Conservation (phyloP, 1,140 invertebrate genomes). For the Habropoda laboriosa region DNA sequence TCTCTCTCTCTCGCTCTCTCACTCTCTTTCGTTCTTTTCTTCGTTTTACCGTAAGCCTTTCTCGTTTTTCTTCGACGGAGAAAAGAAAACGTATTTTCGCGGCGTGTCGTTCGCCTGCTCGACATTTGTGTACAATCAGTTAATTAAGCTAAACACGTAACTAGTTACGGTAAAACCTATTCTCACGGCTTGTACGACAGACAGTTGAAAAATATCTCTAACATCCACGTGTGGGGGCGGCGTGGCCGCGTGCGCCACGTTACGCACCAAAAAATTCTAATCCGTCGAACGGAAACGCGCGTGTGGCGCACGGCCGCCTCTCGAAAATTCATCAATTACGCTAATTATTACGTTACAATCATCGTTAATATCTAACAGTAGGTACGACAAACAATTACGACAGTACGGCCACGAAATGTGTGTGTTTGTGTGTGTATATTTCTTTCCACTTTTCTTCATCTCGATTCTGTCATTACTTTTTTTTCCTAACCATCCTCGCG, state of each 20-base stretch:
- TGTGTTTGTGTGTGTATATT: conserved; percentile 7
- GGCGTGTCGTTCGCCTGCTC: conserved; percentile 18
- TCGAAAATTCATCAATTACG: conserved; percentile 47
- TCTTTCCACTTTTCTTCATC: conserved; percentile 26
- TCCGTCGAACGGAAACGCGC: neutral
- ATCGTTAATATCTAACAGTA: conserved; percentile 71
- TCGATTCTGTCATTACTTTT: neutral
- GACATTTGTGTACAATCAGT: conserved; percentile 53
- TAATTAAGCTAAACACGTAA: conserved; percentile 74
- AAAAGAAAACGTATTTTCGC: conserved; percentile 26
- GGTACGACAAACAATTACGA: conserved; percentile 78
- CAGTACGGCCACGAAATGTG: conserved; percentile 71
- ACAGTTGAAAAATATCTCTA: conserved; percentile 82
- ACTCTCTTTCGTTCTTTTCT: neutral
- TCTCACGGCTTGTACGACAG: conserved; percentile 78
- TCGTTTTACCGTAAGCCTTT: neutral
- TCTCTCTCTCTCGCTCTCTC: neutral
- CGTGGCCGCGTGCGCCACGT: conserved; percentile 13
- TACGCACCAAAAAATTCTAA: no score
- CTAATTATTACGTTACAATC: conserved; percentile 63
- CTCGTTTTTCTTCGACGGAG: neutral
- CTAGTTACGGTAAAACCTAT: conserved; percentile 73
- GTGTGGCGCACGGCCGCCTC: conserved; percentile 10
- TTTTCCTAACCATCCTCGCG: conserved; percentile 29
- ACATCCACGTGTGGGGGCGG: conserved; percentile 71